Evolutionary conservation across 2,113 vertebrate species (phyloP), one percentile per base, ranked within the genome.

Genomic region (Myotis yumanensis): DNA sequence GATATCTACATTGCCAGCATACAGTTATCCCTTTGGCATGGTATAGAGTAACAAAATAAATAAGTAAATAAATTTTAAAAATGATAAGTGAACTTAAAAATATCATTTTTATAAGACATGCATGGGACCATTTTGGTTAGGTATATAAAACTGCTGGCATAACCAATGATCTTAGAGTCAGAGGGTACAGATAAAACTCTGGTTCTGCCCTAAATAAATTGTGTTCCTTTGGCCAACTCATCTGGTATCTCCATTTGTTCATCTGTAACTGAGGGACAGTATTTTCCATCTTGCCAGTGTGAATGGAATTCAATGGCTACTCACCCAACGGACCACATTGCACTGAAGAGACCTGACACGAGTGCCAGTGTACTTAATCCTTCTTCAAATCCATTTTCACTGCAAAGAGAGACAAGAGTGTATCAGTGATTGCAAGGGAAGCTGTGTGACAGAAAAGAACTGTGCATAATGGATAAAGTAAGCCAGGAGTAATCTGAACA

Each of bases 301-400:
- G 35, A 52, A 64, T 2, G 7, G 59, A 77, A 81, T 66, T 86
- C 52, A 73, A 37, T 18, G 9, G 35, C 30, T 51, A 98, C 98
- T 90, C 98, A 99, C 98, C 98, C 98, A 73, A 98, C 89, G 17
- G 98, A 98, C 98, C 98, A 99, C 94, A 98, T 76, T 18, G 98
- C 98, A 85, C 40, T 90, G n/a, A 98, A 98, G 17, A 99, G 97
- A 51, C 98, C 98, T 76, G 98, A 99, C 8, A 98, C 97, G 5
- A 99, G 95, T 5, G 98, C 98, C 94, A 99, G 69, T 0, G 99
- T 98, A 83, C 98, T 98, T 48, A 99, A 93, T 54, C 98, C 98
- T 93, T 99, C 98, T 96, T 98, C 98, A 97, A 99, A 99, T 37
- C 98, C 98, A 96, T 98, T 98, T 89, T 98, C 98, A 95, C 98